Percentiles rank a stretch among this genome's conserved stretches.
phyloP scores from a whole-genome alignment of 2,888 invertebrate species.

The Mythimna pallens region DNA sequence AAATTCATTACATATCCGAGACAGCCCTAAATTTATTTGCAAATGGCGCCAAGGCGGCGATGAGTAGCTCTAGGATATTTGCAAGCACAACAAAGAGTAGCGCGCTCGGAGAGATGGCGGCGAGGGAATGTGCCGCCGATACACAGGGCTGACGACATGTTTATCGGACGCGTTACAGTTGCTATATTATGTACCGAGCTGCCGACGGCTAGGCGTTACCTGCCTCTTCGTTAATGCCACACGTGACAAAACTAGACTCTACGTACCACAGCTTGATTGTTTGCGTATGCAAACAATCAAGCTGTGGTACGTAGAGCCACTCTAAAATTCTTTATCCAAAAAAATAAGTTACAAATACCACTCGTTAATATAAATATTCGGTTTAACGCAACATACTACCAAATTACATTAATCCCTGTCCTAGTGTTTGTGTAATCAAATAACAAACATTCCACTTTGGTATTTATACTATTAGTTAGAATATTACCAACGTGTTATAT shows the following conservation, averaged over 20 bases:
- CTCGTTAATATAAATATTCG: no score
- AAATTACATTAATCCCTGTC: conserved; percentile 35
- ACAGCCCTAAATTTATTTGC: conserved; percentile 89
- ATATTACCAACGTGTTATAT: conserved; percentile 54
- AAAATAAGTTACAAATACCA: neutral
- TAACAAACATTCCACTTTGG: conserved; percentile 47
- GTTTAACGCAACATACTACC: conserved; percentile 25
- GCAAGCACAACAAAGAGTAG: conserved; percentile 81
- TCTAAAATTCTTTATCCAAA: neutral
- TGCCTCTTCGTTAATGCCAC: conserved; percentile 3
- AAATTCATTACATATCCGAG: conserved; percentile 87
- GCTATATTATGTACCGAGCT: conserved; percentile 19
- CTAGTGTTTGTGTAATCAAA: conserved; percentile 48
- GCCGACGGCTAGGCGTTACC: neutral
- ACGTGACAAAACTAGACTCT: neutral
- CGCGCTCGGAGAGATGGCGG: conserved; percentile 69
- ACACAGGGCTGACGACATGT: conserved; percentile 58
- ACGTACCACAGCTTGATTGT: neutral
- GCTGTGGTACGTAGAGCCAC: no score
- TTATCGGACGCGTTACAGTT: conserved; percentile 29
- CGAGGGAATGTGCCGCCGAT: conserved; percentile 63
- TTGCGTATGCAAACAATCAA: no score
- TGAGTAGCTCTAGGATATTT: conserved; percentile 83
- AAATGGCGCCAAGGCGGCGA: conserved; percentile 86
- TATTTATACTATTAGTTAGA: conserved; percentile 57